Evolutionary conservation across 1,140 invertebrate species (phyloP).

Genomic region (Hermatobates lingyangjiaoensis): DNA sequence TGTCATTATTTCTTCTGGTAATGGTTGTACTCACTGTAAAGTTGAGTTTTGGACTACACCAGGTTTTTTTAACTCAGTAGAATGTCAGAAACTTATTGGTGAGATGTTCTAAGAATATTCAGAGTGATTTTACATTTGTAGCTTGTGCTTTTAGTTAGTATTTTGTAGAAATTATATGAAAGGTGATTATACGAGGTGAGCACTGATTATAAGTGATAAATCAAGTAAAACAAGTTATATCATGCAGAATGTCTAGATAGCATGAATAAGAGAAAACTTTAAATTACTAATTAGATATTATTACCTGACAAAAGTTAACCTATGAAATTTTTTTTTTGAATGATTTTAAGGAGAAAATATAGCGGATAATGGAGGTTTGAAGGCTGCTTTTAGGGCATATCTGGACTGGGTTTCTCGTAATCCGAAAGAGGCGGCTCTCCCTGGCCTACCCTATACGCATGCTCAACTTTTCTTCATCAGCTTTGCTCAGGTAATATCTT

Average conservation of each 20-base stretch:
- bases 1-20: too few relatives aligned
- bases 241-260: too few relatives aligned
- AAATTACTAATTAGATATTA: not conserved
- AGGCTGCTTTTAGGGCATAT: conserved; percentile 80
- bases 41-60: too few relatives aligned
- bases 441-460: conserved; percentile 64
- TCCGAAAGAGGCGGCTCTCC: conserved; percentile 39
- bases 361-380: conserved; percentile 82
- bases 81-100: too few relatives aligned
- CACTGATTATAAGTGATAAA: too few relatives aligned
- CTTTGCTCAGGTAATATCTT: conserved; percentile 56
- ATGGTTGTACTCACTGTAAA: too few relatives aligned
- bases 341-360: conserved; percentile 61
- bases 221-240: too few relatives aligned
- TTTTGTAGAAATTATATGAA: not conserved
- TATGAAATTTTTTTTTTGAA: not conserved
- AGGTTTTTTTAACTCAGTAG: too few relatives aligned
- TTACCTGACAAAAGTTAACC: not conserved
- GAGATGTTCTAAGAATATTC: too few relatives aligned
- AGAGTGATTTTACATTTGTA: too few relatives aligned
- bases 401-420: conserved; percentile 29
- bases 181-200: not conserved
- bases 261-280: too few relatives aligned
- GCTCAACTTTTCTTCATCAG: conserved; percentile 82
- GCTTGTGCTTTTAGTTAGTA: too few relatives aligned